These are phyloP conservation scores for Ranitomeya variabilis DNA, from an alignment of 2,113 vertebrate genomes.

Conservation along the genomic window DNA sequence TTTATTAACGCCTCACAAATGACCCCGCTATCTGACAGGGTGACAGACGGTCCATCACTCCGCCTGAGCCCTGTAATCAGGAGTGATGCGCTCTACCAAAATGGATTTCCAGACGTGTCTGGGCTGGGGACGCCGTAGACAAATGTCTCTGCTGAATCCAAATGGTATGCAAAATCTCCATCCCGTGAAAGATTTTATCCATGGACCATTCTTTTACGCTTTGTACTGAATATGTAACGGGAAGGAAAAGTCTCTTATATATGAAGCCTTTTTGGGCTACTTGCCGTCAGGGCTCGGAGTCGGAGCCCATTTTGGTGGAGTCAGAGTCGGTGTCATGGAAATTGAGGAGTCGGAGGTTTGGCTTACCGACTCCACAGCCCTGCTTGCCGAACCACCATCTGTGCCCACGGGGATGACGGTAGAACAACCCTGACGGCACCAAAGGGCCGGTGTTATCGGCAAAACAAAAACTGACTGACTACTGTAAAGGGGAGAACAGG, in stretches of 20 bases:
- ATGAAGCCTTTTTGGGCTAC: background rate
- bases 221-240: background rate
- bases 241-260: background rate
- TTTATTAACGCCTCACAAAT: conserved; percentile 31
- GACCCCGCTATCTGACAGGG: conserved; percentile 24
- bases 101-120: conserved; percentile 45
- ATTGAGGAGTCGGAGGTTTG: too few relatives aligned
- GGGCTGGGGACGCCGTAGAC: conserved; percentile 2
- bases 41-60: conserved; percentile 45
- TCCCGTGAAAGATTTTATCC: background rate
- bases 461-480: too few relatives aligned
- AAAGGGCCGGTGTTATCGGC: too few relatives aligned
- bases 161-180: background rate
- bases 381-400: background rate
- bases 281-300: background rate
- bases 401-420: background rate
- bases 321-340: too few relatives aligned
- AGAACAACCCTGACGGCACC: background rate
- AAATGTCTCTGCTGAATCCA: background rate
- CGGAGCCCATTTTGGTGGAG: too few relatives aligned
- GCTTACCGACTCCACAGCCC: too few relatives aligned
- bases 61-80: conserved; percentile 30
- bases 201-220: background rate
- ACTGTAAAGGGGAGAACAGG: too few relatives aligned
- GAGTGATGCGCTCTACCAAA: conserved; percentile 33